Percentiles rank a stretch among this genome's conserved stretches.
Conservation (phyloP, 92 coral and sea anemone species). For the Parazoanthus atlanticus region DNA sequence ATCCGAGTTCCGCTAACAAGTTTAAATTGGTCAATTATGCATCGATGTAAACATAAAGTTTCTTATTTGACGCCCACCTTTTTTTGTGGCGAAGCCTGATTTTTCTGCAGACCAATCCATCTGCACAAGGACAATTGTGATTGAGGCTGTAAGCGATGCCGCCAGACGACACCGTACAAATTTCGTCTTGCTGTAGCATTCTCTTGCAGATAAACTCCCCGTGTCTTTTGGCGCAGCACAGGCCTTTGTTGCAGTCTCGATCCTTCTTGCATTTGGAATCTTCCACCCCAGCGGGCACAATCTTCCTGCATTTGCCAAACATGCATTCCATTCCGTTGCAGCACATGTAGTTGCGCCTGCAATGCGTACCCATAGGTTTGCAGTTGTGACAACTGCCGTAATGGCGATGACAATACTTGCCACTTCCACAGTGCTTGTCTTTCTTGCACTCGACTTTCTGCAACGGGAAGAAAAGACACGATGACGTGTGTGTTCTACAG, state of each 20-base stretch:
- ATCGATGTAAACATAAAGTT: neutral
- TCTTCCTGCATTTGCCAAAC: constrained; percentile 85
- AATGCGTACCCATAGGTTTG: constrained; percentile 68
- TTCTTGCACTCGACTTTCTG: constrained; percentile 73
- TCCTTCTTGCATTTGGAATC: constrained; percentile 82
- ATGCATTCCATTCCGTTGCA: constrained; percentile 90
- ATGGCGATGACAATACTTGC: constrained; percentile 87
- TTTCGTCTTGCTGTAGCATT: constrained; percentile 76
- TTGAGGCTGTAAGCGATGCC: constrained; percentile 88
- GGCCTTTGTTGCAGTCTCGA: constrained; percentile 78
- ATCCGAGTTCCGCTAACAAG: neutral
- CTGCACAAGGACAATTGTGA: constrained; percentile 91
- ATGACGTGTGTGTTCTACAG: neutral
- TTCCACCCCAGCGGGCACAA: constrained; percentile 65
- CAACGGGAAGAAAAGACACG: neutral
- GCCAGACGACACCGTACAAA: constrained; percentile 87
- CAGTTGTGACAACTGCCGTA: constrained; percentile 90
- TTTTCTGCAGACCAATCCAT: constrained; percentile 84
- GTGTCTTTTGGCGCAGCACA: constrained; percentile 93
- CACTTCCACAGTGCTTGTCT: constrained; percentile 83
- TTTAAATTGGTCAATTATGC: constrained; percentile 7
- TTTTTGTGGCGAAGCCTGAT: constrained; percentile 63
- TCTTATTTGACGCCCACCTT: constrained; percentile 50
- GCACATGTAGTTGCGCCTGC: constrained; percentile 91
- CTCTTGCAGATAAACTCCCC: constrained; percentile 91